phyloP scores from a whole-genome alignment of 2,797 vertebrate species.

The Oreochromis mossambicus region DNA sequence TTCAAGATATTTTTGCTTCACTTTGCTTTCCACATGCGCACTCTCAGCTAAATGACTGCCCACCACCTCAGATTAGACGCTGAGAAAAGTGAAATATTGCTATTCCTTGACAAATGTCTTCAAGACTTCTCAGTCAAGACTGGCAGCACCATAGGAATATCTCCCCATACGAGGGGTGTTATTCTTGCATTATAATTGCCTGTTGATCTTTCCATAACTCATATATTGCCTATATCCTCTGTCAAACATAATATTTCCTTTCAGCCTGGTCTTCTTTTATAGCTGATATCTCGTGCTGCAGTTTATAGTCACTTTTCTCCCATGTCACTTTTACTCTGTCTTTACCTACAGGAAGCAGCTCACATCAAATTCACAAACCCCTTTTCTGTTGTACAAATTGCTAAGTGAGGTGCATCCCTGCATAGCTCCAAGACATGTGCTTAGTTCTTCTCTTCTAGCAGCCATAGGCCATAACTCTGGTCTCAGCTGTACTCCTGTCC shows the following conservation, averaged over 20 bases:
- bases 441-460: slow-evolving; percentile 6
- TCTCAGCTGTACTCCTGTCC: slow-evolving; percentile 2
- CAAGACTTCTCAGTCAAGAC: slow-evolving; percentile 33
- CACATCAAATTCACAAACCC: slow-evolving; percentile 5
- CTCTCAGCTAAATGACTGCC: slow-evolving; percentile 1
- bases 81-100: slow-evolving; percentile 31
- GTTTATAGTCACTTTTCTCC: neutral
- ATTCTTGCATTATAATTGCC: neutral
- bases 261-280: neutral
- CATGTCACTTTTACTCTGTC: neutral
- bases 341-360: slow-evolving; percentile 6
- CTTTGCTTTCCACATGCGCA: slow-evolving; percentile 9
- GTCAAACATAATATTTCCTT: neutral
- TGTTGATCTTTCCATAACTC: neutral
- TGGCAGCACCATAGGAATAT: slow-evolving; percentile 28
- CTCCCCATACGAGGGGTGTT: slow-evolving; percentile 9
- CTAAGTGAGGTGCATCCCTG: slow-evolving; percentile 21
- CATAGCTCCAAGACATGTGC: slow-evolving; percentile 24
- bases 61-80: slow-evolving; percentile 17
- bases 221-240: neutral
- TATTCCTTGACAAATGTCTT: slow-evolving; percentile 35
- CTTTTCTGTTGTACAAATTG: slow-evolving; percentile 7
- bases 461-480: slow-evolving; percentile 5
- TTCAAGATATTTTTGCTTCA: neutral
- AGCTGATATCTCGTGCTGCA: slow-evolving; percentile 1